Base-by-base conservation (phyloP, 2,797 vertebrate genomes). In the Antrozous pallidus region DNA sequence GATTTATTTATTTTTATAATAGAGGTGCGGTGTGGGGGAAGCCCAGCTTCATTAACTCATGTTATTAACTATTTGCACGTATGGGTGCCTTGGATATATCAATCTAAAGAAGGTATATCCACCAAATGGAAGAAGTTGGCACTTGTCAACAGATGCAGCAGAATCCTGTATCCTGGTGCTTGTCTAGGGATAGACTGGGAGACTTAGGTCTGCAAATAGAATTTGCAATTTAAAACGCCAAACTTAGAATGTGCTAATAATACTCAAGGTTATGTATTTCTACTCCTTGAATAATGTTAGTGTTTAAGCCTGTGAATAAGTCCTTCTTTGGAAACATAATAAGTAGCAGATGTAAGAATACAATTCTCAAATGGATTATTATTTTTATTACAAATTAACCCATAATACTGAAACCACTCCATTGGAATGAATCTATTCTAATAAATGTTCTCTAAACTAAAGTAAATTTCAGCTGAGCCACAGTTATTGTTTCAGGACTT, bases 371-470 rank as follows among this genome's bases (percentile, higher is more conserved):
- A 83, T 65, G 65, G 58, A 90, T 97, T 91, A 58, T 16, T 88
- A 74, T 56, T 95, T 95, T 90, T 95, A 89, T 97, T 96, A 92
- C 95, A 92, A 94, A 33, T 91, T 94, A 96, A 82, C 54, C 91
- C 6, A 49, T 54, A 93, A 83, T 93, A 85, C 56, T 36, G 65
- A 87, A 96, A 67, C 75, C 13, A 80, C 36, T 77, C 79, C 81
- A 75, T 36, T 84, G 73, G 67, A 91, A 93, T 94, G 17, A 70
- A 89, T 94, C 61, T 90, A 58, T 95, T 90, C 65, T 91, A 77
- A 94, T 90, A 96, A 91, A 95, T 61, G 31, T 78, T 93, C 58
- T 88, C 38, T 45, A 82, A 49, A 70, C 11, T 17, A 80, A 92
- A 83, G 63, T 81, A 81, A 96, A 95, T 97, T 91, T 95, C 82